Conservation (phyloP, 2,797 vertebrate genomes). For the Helostoma temminkii region DNA sequence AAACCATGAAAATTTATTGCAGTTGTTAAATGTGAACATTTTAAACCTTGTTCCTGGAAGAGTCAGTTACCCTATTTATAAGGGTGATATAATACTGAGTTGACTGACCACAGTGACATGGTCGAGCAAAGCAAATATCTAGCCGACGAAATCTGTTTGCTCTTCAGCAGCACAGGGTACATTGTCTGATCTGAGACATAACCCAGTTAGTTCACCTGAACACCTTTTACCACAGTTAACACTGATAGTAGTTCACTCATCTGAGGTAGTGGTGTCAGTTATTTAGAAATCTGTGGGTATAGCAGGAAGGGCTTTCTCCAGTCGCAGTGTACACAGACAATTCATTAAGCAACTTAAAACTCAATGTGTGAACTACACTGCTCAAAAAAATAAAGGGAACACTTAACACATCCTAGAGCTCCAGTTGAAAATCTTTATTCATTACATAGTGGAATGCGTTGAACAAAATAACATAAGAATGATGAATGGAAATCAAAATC, state of each 20-base stretch:
- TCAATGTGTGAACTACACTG: too few relatives aligned
- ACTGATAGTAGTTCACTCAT: not conserved
- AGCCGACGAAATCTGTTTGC: conserved; percentile 54
- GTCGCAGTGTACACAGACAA: too few relatives aligned
- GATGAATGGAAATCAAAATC: too few relatives aligned
- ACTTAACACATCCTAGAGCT: too few relatives aligned
- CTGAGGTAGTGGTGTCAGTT: not conserved
- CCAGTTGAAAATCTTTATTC: too few relatives aligned
- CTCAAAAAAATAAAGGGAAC: too few relatives aligned
- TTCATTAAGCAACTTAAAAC: not conserved
- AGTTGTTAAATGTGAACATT: conserved; percentile 1
- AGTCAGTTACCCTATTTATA: conserved; percentile 8
- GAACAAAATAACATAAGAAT: too few relatives aligned
- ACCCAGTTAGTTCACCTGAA: not conserved
- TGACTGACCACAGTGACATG: conserved; percentile 67
- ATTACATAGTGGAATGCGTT: too few relatives aligned
- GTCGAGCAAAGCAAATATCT: conserved; percentile 53
- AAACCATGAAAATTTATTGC: not conserved
- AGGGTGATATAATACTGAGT: conserved; percentile 33
- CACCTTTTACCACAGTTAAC: not conserved
- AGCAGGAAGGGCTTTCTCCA: too few relatives aligned
- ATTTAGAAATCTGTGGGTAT: not conserved
- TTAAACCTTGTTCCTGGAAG: conserved; percentile 11
- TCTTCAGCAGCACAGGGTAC: conserved; percentile 28
- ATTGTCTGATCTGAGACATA: not conserved